Conservation (phyloP, 2,797 vertebrate genomes). For the Aphelocoma californica region DNA sequence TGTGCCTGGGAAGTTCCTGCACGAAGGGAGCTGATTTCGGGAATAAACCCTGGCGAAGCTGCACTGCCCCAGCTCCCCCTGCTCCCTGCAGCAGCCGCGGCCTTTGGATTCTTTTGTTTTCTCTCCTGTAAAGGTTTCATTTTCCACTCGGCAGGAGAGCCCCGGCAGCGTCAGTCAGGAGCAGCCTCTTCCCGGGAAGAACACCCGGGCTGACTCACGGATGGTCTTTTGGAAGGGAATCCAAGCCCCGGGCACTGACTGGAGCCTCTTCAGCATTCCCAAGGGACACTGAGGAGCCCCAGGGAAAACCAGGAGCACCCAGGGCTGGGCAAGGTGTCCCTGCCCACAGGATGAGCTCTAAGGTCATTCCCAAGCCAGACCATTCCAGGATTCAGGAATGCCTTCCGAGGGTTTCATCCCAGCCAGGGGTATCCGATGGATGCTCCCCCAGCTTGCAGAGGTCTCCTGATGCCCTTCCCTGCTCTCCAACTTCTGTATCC, state of each 20-base stretch:
- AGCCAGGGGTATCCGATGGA: accelerated
- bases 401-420: background rate
- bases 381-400: background rate
- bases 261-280: background rate
- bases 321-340: background rate
- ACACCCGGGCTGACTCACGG: background rate
- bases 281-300: background rate
- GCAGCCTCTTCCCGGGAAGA: background rate
- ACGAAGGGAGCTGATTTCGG: too few species aligned
- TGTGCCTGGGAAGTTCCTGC: too few species aligned
- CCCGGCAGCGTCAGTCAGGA: background rate
- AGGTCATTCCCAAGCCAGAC: background rate
- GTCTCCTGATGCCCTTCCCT: background rate
- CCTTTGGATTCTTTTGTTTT: background rate
- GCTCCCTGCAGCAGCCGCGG: background rate
- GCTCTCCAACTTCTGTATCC: background rate
- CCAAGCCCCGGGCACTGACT: background rate
- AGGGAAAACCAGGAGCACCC: background rate
- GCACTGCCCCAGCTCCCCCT: background rate
- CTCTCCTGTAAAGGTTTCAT: background rate
- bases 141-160: background rate
- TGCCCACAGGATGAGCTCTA: background rate
- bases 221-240: background rate
- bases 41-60: background rate
- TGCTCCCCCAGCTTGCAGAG: background rate